A percentile compares a stretch with the other conserved stretches of the same genome.
Conservation (phyloP, 2,113 vertebrate species). For the Camelus bactrianus region DNA sequence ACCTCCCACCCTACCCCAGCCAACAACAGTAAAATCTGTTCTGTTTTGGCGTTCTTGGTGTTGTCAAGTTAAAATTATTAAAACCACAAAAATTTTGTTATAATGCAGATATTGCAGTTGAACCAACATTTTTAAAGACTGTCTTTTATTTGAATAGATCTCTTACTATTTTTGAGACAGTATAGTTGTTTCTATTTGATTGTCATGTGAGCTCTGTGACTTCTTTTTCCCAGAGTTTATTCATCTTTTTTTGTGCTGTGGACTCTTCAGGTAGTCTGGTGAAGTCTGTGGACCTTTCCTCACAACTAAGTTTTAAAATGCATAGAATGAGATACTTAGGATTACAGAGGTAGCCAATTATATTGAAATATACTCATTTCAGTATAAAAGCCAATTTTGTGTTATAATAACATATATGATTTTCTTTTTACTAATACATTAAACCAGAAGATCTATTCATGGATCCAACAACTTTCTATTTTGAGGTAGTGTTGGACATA, state of each 20-base stretch:
- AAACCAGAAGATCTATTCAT: not conserved
- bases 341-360: not conserved
- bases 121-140: conserved; percentile 31
- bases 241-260: not conserved
- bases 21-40: not conserved
- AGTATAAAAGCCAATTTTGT: conserved; percentile 37
- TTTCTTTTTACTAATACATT: conserved; percentile 16
- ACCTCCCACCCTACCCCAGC: no score
- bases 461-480: no score
- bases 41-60: not conserved
- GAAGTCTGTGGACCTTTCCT: not conserved
- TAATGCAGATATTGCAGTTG: not conserved
- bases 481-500: no score
- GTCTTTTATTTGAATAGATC: not conserved
- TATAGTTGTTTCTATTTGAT: not conserved
- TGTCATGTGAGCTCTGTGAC: not conserved
- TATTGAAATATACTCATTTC: conserved; percentile 32
- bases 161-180: not conserved
- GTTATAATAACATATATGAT: not conserved
- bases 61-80: conserved; percentile 25
- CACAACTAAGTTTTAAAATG: conserved; percentile 32
- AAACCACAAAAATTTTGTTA: conserved; percentile 8
- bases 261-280: not conserved
- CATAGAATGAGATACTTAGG: conserved; percentile 7
- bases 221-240: not conserved